Evolutionary conservation across 1,140 invertebrate species (phyloP), one percentile per base, ranked within the genome.

Genomic region (Aphidius gifuensis): DNA sequence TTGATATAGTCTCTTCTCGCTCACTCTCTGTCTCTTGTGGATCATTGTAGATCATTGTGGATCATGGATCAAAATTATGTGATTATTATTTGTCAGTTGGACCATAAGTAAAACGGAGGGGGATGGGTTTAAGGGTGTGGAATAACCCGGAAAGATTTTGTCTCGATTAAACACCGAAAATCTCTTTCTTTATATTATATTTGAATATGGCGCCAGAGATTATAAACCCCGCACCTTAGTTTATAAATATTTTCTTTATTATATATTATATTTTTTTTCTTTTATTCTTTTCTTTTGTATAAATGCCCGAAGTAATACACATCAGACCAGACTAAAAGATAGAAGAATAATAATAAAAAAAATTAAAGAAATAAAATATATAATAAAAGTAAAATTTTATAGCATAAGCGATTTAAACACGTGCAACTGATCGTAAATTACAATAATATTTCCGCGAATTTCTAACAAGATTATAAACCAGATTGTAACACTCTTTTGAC

Each of bases 391-490:
- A 32, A 32, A 32, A 32, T 32, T 16, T 16, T 16, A 16, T 16
- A 16, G 16, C 16, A 16, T 16, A 16, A 0, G 16, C 16, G 16
- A 16, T 16, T 32, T 32, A 32, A 32, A 32, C 23, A 32, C 23
- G 23, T 32, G 23, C 23, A 32, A 32, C 23, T 32, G 23, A 32
- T 32, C 78, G 76, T 80, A 80, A 79, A 80, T 80, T 79, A 79
- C 72, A 66, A 65, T 75, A 77, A 80, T 79, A 79, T 80, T 80
- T 80, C 79, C 76, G 75, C 77, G 78, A 81, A 81, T 77, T 78
- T 73, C 75, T 80, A 80, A 80, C 78, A 76, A 81, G 78, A 81
- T 81, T 81, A 81, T 75, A 76, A 79, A 77, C 67, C 73, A 74
- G 76, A 75, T 77, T 73, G 74, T 74, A 71, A 64, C 72, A 63